Conservation (phyloP, 2,113 vertebrate genomes). For the Oenanthe melanoleuca region DNA sequence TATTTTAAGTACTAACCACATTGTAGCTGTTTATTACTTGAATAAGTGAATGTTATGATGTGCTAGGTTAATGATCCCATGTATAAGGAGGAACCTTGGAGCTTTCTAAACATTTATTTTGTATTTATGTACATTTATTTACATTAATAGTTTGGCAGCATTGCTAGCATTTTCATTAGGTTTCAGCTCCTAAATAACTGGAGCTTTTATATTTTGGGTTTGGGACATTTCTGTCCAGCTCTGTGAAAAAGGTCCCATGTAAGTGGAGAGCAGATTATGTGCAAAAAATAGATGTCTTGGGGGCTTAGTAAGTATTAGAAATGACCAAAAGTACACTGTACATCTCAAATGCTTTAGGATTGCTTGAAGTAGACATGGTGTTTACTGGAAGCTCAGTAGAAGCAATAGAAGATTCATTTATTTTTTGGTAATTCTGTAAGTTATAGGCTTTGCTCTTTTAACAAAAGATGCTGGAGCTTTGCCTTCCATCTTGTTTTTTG, state of each 20-base stretch:
- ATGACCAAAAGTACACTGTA: neutral
- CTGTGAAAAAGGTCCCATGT: neutral
- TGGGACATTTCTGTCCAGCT: neutral
- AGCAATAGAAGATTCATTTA: neutral
- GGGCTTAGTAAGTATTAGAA: neutral
- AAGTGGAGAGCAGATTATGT: neutral
- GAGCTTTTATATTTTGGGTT: neutral
- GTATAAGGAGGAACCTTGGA: neutral
- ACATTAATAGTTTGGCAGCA: neutral
- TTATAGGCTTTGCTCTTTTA: neutral
- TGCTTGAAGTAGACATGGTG: neutral
- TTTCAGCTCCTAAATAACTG: neutral
- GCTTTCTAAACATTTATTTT: neutral
- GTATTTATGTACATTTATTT: neutral
- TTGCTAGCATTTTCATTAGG: neutral
- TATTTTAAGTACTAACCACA: neutral
- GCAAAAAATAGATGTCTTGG: neutral
- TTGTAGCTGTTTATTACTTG: neutral
- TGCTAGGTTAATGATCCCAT: neutral
- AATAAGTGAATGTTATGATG: neutral
- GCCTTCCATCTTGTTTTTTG: neutral
- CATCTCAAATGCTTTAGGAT: neutral
- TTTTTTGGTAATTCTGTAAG: neutral
- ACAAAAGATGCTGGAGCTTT: neutral
- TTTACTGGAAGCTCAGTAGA: neutral